phyloP scores from a whole-genome alignment of 2,113 vertebrate species.

The Istiophorus platypterus region DNA sequence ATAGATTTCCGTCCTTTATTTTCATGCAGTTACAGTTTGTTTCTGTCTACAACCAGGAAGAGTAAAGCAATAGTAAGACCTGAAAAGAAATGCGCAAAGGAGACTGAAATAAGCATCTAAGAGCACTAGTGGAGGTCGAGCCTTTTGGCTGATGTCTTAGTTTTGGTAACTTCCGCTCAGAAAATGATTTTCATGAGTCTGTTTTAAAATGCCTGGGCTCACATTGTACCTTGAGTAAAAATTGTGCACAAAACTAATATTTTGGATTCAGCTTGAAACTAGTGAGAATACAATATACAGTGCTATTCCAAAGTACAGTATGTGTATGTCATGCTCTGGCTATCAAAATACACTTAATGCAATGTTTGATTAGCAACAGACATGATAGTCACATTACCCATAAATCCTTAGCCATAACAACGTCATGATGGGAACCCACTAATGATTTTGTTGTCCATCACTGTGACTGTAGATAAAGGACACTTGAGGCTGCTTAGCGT shows the following conservation, averaged over 20 bases:
- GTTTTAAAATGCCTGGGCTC: constrained; percentile 37
- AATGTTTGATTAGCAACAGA: constrained; percentile 17
- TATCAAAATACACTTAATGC: constrained; percentile 17
- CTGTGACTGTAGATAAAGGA: constrained; percentile 2
- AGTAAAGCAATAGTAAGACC: constrained; percentile 73
- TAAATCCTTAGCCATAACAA: constrained; percentile 12
- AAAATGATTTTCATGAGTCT: constrained; percentile 31
- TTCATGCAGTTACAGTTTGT: constrained; percentile 28
- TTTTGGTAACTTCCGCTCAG: constrained; percentile 24
- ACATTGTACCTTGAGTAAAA: constrained; percentile 25
- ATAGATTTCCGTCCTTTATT: constrained; percentile 20
- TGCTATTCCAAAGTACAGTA: neutral
- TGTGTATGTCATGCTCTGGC: constrained; percentile 3
- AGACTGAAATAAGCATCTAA: neutral
- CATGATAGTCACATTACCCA: constrained; percentile 14
- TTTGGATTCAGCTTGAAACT: constrained; percentile 3
- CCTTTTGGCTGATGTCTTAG: constrained; percentile 40
- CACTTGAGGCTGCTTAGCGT: constrained; percentile 3
- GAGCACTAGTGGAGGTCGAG: constrained; percentile 19
- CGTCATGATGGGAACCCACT: neutral
- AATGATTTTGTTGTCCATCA: constrained; percentile 24
- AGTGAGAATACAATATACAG: neutral
- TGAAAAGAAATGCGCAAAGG: constrained; percentile 77
- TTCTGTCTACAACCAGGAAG: constrained; percentile 25
- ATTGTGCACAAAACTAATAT: constrained; percentile 18